These are phyloP conservation scores for Drosophila cognata DNA, from an alignment of 2,888 invertebrate genomes.

Conservation along the genomic window DNA sequence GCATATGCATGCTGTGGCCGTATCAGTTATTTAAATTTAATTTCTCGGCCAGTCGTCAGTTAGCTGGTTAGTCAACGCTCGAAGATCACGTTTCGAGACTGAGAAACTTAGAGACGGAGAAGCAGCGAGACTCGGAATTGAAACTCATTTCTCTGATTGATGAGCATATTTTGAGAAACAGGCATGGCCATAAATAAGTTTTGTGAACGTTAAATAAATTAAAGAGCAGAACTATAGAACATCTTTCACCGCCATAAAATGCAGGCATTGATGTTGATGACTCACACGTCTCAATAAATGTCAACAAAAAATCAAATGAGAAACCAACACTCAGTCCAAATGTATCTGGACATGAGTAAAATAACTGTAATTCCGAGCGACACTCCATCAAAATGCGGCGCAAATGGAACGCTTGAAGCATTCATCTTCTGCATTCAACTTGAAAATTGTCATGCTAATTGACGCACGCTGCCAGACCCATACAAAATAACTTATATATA, in stretches of 20 bases:
- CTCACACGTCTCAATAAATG: slow-evolving; percentile 43
- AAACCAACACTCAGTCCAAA: slow-evolving; percentile 4
- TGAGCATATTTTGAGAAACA: slow-evolving; percentile 66
- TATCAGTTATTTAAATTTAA: slow-evolving; percentile 69
- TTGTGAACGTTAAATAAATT: slow-evolving; percentile 67
- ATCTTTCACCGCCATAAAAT: slow-evolving; percentile 62
- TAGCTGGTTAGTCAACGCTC: slow-evolving; percentile 38
- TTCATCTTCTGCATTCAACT: slow-evolving; percentile 58
- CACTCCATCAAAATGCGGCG: slow-evolving; percentile 43
- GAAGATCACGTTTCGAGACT: slow-evolving; percentile 18
- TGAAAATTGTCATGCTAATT: slow-evolving; percentile 61
- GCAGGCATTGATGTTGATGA: slow-evolving; percentile 53
- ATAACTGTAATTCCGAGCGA: slow-evolving; percentile 35
- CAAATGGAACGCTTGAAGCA: slow-evolving; percentile 36
- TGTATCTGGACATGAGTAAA: slow-evolving; percentile 7
- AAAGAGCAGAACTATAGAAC: slow-evolving; percentile 55
- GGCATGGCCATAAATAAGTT: slow-evolving; percentile 71
- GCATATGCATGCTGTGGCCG: slow-evolving; percentile 59
- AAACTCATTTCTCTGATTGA: slow-evolving; percentile 77
- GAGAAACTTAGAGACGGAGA: slow-evolving; percentile 5
- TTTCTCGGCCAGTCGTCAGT: slow-evolving; percentile 60
- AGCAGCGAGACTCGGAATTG: slow-evolving; percentile 32
- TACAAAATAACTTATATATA: slow-evolving; percentile 2
- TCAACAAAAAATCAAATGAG: slow-evolving; percentile 1
- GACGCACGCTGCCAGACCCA: slow-evolving; percentile 35